phyloP scores from a whole-genome alignment of 2,113 vertebrate genomes.

The Lepus timidus region DNA sequence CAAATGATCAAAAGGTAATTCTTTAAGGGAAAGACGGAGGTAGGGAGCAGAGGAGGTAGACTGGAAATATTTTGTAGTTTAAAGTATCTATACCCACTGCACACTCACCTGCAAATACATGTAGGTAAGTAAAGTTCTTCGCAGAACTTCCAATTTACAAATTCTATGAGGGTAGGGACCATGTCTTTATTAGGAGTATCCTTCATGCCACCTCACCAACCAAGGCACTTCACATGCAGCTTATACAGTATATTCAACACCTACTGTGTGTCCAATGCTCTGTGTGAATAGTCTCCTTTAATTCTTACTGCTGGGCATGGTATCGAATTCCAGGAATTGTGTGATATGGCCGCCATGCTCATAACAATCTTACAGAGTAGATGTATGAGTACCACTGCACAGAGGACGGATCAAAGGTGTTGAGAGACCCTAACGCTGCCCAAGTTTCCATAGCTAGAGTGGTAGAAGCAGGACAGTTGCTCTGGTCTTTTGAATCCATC shows the following conservation, averaged over 20 bases:
- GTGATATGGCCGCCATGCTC: background rate
- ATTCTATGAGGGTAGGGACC: background rate
- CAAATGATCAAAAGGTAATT: background rate
- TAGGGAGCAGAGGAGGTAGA: background rate
- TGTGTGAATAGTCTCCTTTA: background rate
- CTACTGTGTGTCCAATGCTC: background rate
- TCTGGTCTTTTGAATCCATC: background rate
- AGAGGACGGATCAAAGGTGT: background rate
- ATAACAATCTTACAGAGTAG: background rate
- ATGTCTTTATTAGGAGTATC: background rate
- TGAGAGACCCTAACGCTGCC: background rate
- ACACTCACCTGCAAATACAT: background rate
- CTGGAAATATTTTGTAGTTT: background rate
- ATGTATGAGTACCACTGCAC: background rate
- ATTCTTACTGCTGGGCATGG: background rate
- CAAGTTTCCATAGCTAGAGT: background rate
- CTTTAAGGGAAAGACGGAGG: background rate
- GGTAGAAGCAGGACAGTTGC: background rate
- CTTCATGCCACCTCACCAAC: background rate
- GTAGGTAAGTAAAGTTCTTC: background rate
- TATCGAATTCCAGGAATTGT: background rate
- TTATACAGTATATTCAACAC: background rate
- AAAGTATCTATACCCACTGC: background rate
- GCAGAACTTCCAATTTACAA: background rate
- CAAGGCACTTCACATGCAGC: background rate